These are phyloP conservation scores for Rattus norvegicus DNA, from an alignment of 2,113 vertebrate genomes.

Conservation along the genomic window DNA sequence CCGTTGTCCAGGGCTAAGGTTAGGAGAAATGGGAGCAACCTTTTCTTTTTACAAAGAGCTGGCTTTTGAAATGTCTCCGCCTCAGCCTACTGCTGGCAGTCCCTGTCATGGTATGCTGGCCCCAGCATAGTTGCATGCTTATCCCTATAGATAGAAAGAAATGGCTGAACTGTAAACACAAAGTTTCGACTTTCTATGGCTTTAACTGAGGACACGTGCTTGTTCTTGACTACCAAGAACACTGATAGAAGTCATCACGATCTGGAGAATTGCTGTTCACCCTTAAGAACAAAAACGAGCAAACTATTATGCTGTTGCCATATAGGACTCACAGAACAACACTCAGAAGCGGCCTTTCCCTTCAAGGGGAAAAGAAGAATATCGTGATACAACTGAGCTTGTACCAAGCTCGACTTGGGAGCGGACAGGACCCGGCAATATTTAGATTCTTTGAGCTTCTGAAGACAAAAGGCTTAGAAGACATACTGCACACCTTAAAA, in stretches of 20 bases:
- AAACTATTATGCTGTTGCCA: not conserved
- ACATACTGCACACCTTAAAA: not conserved
- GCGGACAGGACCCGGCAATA: not conserved
- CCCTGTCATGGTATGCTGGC: no score
- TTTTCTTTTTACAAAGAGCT: no score
- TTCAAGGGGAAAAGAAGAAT: not conserved
- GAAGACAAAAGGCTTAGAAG: not conserved
- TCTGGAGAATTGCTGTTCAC: not conserved
- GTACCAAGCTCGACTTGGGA: not conserved
- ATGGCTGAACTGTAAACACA: not conserved
- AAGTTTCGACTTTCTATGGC: not conserved
- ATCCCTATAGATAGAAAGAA: not conserved
- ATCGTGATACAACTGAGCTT: not conserved
- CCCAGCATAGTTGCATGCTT: not conserved
- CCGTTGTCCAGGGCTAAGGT: no score
- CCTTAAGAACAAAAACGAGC: not conserved
- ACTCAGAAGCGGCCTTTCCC: not conserved
- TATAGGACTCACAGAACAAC: not conserved
- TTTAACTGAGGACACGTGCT: not conserved
- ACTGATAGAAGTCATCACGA: not conserved
- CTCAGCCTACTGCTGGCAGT: no score
- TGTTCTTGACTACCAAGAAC: not conserved
- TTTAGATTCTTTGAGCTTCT: not conserved
- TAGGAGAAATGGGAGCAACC: no score
- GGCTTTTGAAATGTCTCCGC: no score